A percentile compares a stretch with the other conserved stretches of the same genome.
These are phyloP conservation scores for Rhincodon typus DNA, from an alignment of 2,797 vertebrate species.

Conservation along the genomic window DNA sequence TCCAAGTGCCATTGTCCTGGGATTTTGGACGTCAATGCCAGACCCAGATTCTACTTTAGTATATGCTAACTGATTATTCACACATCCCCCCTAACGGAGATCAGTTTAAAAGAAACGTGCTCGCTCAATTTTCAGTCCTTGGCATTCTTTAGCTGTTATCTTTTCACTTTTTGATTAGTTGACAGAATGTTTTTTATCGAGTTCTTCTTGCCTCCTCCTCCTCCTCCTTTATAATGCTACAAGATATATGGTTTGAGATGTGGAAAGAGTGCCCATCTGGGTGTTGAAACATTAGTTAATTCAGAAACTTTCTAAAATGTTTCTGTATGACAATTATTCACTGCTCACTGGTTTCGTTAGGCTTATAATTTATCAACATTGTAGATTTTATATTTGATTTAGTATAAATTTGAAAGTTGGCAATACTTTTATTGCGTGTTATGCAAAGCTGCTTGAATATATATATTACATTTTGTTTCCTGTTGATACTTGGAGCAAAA, in stretches of 20 bases:
- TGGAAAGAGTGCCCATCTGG: neutral
- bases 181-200: neutral
- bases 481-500: neutral
- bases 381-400: neutral
- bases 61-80: neutral
- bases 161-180: neutral
- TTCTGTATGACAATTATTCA: neutral
- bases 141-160: neutral
- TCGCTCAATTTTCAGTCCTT: neutral
- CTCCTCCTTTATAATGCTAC: neutral
- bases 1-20: too few species aligned
- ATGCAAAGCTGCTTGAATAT: neutral
- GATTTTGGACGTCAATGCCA: neutral
- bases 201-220: neutral
- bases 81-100: neutral
- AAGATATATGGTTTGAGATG: neutral
- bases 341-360: neutral
- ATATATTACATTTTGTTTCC: neutral
- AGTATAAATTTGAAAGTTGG: neutral
- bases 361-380: neutral
- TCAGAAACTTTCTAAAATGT: neutral
- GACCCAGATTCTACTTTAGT: neutral
- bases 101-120: neutral
- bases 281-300: neutral
- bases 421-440: neutral